These are phyloP conservation scores for Drosophila navojoa DNA, from an alignment of 1,140 invertebrate species.

Conservation along the genomic window DNA sequence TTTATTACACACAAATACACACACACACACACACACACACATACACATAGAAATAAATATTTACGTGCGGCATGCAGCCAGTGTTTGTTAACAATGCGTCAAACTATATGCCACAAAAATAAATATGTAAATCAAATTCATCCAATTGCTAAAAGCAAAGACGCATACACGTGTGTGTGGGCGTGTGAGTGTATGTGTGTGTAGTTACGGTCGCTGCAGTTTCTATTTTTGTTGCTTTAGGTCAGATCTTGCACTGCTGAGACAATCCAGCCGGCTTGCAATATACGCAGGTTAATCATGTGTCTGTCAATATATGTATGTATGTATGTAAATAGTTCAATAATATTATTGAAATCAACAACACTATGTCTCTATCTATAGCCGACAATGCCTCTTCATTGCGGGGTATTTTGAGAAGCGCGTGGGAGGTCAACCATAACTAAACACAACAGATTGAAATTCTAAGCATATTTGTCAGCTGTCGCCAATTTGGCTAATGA, in stretches of 20 bases:
- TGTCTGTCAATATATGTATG: too few relatives aligned
- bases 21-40: background rate
- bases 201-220: too few relatives aligned
- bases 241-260: too few relatives aligned
- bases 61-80: too few relatives aligned
- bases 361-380: too few relatives aligned
- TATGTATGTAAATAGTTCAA: too few relatives aligned
- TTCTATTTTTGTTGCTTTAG: too few relatives aligned
- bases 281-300: too few relatives aligned
- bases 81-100: too few relatives aligned
- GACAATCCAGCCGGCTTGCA: too few relatives aligned
- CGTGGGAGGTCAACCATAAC: conserved; percentile 5
- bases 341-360: background rate
- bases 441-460: background rate
- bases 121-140: background rate
- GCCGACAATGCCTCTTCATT: background rate
- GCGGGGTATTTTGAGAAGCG: background rate
- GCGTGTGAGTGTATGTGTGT: too few relatives aligned
- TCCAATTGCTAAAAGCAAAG: background rate
- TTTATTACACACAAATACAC: background rate
- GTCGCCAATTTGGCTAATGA: background rate
- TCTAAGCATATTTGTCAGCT: background rate
- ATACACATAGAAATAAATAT: too few relatives aligned
- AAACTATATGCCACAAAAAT: background rate
- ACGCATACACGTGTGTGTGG: background rate